Conservation (phyloP, 2,113 vertebrate genomes). For the Platichthys stellatus region DNA sequence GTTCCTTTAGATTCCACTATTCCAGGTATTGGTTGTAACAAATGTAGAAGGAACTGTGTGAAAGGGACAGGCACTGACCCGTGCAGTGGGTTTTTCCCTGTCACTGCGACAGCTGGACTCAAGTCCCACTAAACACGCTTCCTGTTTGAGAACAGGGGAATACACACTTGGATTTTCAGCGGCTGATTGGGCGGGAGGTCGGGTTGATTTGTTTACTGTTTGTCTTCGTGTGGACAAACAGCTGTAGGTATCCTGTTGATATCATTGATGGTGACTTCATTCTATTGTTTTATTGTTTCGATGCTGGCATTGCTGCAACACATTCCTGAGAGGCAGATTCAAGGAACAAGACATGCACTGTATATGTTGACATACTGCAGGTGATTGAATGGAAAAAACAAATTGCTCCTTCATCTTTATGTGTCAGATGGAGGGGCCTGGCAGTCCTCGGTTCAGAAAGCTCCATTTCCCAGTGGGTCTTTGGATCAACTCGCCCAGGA, state of each 20-base stretch:
- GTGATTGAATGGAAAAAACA: neutral
- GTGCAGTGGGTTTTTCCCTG: constrained; percentile 66
- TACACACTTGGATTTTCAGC: constrained; percentile 42
- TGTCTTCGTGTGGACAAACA: constrained; percentile 64
- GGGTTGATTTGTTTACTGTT: constrained; percentile 39
- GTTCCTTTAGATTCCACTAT: constrained; percentile 18
- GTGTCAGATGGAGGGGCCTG: constrained; percentile 89
- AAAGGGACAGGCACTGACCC: constrained; percentile 39
- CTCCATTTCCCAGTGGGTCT: constrained; percentile 93
- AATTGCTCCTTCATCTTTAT: neutral
- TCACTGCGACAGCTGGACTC: constrained; percentile 65
- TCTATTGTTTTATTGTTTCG: constrained; percentile 73
- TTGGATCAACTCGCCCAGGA: constrained; percentile 94
- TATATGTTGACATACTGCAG: neutral
- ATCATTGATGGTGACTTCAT: constrained; percentile 68
- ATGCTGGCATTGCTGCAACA: constrained; percentile 28
- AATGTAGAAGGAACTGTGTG: neutral
- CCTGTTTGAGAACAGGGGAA: constrained; percentile 72
- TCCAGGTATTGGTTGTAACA: constrained; percentile 14
- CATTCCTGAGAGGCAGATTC: constrained; percentile 13
- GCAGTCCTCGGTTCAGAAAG: constrained; percentile 90
- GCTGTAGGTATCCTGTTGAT: constrained; percentile 73
- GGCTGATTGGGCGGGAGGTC: constrained; percentile 22
- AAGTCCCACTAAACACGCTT: constrained; percentile 64
- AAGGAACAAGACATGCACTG: neutral